Evolutionary conservation across 2,113 vertebrate species (phyloP), one percentile per base, ranked within the genome.

Genomic region (pig (Sus scrofa)): DNA sequence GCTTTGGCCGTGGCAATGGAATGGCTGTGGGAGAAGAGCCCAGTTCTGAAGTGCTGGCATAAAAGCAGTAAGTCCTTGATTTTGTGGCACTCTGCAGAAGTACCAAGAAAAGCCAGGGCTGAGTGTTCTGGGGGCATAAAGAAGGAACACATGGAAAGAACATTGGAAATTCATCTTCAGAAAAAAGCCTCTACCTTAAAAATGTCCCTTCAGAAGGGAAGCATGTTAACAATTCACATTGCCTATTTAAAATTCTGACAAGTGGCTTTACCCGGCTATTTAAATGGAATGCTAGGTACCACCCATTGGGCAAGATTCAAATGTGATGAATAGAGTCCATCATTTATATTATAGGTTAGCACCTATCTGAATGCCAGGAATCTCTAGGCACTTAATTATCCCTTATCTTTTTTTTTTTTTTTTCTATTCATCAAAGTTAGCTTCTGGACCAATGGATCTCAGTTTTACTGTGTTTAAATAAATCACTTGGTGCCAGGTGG

Each of bases 61-160:
- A 26, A 94, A 93, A 92, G 70, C 8, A 75, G 8, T 1, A 32
- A 39, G 19, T 68, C 82, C 89, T 97, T 87, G 10, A 91, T 96
- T 95, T 92, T 73, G 83, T 96, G 93, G 34, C 83, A 89, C 92
- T 96, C 97, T 89, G 60, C 79, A 89, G n/a, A 73, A 87, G 56
- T 15, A 92, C 70, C 15, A 34, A 78, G 92, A 39, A 96, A 95
- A 93, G 63, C 74, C 81, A 93, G 96, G 71, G 0, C 0, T 86
- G 81, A 44, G 44, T 62, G 86, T 70, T 27, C 87, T 67, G 78
- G 32, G 85, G 58, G 84, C 73, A 92, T 32, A 82, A 71, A 67
- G 93, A 90, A 77, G 65, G 93, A 90, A 24, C 1, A 68, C 67
- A 1, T 30, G 62, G 88, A 70, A 93, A 68, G 78, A 37, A 62